Evolutionary conservation across 2,797 vertebrate species (phyloP).

Genomic region (Valencia hispanica): DNA sequence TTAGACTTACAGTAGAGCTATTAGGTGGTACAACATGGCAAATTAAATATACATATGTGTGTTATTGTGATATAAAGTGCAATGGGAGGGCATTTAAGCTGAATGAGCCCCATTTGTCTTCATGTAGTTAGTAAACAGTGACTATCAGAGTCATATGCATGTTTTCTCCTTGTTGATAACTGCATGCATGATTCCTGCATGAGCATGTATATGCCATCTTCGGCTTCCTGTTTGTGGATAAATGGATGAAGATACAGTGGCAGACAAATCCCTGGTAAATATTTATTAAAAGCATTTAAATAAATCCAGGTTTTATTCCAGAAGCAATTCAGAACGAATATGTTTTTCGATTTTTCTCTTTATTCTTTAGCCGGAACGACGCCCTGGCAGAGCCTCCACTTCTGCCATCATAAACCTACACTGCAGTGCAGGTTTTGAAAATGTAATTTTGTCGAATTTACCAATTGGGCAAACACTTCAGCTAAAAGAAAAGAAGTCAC

Average conservation of each 20-base stretch:
- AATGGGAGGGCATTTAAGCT: slow-evolving; percentile 71
- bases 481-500: too few relatives aligned
- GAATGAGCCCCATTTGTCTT: slow-evolving; percentile 47
- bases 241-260: neutral
- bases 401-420: neutral
- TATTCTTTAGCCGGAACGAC: neutral
- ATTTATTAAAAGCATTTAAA: neutral
- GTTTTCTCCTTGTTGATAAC: slow-evolving; percentile 12
- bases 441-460: neutral
- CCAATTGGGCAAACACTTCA: neutral
- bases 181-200: slow-evolving; percentile 42
- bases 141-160: slow-evolving; percentile 23
- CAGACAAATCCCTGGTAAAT: neutral
- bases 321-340: neutral
- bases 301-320: neutral
- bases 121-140: slow-evolving; percentile 38
- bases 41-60: slow-evolving; percentile 38
- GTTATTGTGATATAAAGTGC: slow-evolving; percentile 70
- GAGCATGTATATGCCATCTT: slow-evolving; percentile 44
- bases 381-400: neutral
- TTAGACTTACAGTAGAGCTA: slow-evolving; percentile 49
- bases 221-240: slow-evolving; percentile 14
- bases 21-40: slow-evolving; percentile 43
- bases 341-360: neutral
- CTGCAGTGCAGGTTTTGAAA: neutral